Base-by-base conservation (phyloP, 1,140 invertebrate species). In the Drosophila sproati region DNA sequence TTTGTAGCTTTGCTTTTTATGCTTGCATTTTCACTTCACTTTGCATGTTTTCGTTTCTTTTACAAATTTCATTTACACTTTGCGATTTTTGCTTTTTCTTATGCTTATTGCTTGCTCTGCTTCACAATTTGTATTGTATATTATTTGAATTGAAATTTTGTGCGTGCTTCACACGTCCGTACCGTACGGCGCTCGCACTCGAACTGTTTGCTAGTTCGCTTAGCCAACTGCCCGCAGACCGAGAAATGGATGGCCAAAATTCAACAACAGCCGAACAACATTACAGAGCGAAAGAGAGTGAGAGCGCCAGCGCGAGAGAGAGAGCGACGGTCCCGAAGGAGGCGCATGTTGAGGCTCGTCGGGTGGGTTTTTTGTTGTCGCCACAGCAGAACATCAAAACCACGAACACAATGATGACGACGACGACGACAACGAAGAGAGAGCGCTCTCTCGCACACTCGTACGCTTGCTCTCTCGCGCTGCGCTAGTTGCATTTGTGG, bases 81-180 rank as follows among this genome's bases (percentile, higher is more conserved):
- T 72, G 52, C 54, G 52, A 43, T 35, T 72, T 68, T 83, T 62
- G 37, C 12, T 61, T 4, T 41, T 43, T 61, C 12, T 60, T 70
- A 3, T 47, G 31, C 28, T 35, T 66, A 29, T 63, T 48, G 61
- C 56, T 72, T 61, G 59, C 61, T 51, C 60, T 68, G 64, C 20
- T 20, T 20, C 20, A 20, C 20, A 20, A 20, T 20, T 20, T 73
- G 73, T 56, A 51, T 71, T 60, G 10, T n/a, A 43, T 52, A 62
- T 51, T 28, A 41, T 51, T 57, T 45, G 32, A 67, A 64, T 20
- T 20, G 20, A 72, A 68, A n/a, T 71, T 60, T 82, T 73, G 73
- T 70, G 80, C 87, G 80, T 80, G 78, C 73, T 70, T 66, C 74
- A 91, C 78, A 91, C 91, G 91, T 92, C 91, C 91, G 85, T 72